Percentiles rank a stretch among this genome's conserved stretches.
Conservation (phyloP, 2,113 vertebrate genomes). For the Todiramphus saurophagus region DNA sequence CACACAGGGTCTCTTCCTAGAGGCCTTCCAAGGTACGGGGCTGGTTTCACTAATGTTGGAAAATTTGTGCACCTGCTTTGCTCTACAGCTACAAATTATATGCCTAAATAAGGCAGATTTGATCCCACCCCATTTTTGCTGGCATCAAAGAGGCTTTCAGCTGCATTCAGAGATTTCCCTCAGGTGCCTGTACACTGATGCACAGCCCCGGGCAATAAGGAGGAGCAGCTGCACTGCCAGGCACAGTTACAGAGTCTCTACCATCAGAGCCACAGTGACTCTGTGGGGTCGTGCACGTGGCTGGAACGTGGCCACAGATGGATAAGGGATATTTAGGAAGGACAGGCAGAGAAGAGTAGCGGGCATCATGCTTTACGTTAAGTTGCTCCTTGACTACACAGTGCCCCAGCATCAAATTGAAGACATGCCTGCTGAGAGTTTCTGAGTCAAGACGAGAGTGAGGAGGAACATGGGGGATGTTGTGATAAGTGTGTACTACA, state of each 20-base stretch:
- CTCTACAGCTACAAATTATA: neutral
- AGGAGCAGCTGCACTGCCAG: neutral
- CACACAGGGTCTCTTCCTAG: rapidly evolving
- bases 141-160: neutral
- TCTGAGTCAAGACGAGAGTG: neutral
- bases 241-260: neutral
- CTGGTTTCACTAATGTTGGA: neutral
- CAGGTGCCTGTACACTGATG: neutral
- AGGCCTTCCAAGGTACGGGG: neutral
- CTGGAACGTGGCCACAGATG: neutral
- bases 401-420: neutral
- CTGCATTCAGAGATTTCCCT: neutral
- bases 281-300: neutral
- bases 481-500: neutral
- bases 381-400: neutral
- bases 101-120: neutral
- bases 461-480: neutral
- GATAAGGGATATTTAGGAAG: neutral
- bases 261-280: neutral
- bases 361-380: neutral
- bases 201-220: neutral
- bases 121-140: neutral
- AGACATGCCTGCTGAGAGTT: neutral
- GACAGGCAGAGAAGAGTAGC: neutral
- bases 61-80: neutral